Base-by-base conservation (phyloP, 2,113 vertebrate species). In the Balaeniceps rex region DNA sequence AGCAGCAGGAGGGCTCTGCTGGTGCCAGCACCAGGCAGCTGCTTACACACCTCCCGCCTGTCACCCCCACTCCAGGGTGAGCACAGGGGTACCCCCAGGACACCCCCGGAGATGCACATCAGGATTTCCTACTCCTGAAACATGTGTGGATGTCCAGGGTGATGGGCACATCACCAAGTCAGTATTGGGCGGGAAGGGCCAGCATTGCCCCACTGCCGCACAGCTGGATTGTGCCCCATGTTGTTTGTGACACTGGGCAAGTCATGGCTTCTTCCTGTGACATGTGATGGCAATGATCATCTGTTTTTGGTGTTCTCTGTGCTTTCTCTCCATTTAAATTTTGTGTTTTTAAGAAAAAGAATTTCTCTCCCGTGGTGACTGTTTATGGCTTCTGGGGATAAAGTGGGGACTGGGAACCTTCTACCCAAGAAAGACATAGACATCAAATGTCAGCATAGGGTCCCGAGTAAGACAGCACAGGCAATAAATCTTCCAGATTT, bases 61-160 rank as follows among this genome's bases (percentile, higher is more conserved):
- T 7, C 36, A 31, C 18, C 19, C 14, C 33, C 34, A 2, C 14
- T 14, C 46, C 52, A 28, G 12, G 21, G 4, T 40, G 21, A 23
- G 34, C 1, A 1, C 38, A 46, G 33, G n/a, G 24, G 3, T 38
- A 40, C 6, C 42, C 16, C 22, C 23, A 31, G 52, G 46, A 52
- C 75, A 60, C 46, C 11, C n/a, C 38, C 1, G 5, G 29, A 55
- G 26, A 11, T 9, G 22, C 49, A 29, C 33, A 44, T 34, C 29
- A 49, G 31, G 52, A 55, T 83, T 83, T 44, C 24, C 33, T 29
- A 31, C 51, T 77, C 18, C 18, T 34, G 34, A 71, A 83, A 52
- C 1, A 0, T 0, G 1, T 11, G 31, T 47, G 52, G 25, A 17
- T 0, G 2, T 11, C 54, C 65, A 72, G 38, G 19, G 16, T 6